Conservation (phyloP, 2,888 invertebrate genomes). For the Shargacucullia verbasci region DNA sequence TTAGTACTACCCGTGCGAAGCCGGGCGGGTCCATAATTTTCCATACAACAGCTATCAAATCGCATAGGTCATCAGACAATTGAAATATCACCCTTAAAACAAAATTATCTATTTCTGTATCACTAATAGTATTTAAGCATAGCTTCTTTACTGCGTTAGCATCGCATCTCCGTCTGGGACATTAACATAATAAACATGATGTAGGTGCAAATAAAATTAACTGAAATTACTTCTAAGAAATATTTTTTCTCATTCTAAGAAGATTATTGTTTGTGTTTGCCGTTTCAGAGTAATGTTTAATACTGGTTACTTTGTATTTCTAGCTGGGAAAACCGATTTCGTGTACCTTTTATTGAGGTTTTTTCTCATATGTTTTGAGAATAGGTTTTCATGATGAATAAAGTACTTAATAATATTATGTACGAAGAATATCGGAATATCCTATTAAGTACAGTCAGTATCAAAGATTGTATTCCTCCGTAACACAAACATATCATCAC, state of each 20-base stretch:
- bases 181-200: background rate
- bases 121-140: too few relatives aligned
- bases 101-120: too few relatives aligned
- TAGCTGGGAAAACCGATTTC: constrained; percentile 18
- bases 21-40: too few relatives aligned
- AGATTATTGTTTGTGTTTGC: constrained; percentile 18
- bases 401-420: too few relatives aligned
- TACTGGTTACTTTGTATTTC: constrained; percentile 7
- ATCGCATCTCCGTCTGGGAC: background rate
- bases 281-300: constrained; percentile 15
- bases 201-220: background rate
- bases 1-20: too few relatives aligned
- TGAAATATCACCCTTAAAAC: too few relatives aligned
- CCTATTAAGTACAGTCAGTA: too few relatives aligned
- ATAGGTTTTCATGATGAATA: background rate
- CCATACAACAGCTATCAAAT: too few relatives aligned
- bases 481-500: too few relatives aligned
- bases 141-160: background rate
- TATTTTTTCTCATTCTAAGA: constrained; percentile 25
- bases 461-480: too few relatives aligned
- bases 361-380: background rate
- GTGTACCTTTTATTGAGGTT: constrained; percentile 2
- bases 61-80: too few relatives aligned
- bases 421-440: too few relatives aligned
- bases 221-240: constrained; percentile 16